phyloP scores from a whole-genome alignment of 1,140 invertebrate species.

The Atopsyche davidsoni region DNA sequence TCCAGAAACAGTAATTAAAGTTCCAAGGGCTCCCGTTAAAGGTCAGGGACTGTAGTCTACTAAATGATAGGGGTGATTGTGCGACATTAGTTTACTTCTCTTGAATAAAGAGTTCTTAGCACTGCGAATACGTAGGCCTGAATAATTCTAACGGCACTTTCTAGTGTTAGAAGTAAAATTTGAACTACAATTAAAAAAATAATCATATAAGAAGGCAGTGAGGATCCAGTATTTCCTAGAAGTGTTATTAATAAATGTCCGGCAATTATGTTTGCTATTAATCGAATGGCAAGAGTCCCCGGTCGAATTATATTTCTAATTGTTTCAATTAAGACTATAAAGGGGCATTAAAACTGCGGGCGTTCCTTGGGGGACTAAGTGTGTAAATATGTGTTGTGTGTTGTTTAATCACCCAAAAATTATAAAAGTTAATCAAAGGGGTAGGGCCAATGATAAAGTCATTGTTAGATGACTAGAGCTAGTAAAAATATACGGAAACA shows the following conservation, averaged over 20 bases:
- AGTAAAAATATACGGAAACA: conserved; percentile 64
- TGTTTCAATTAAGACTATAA: conserved; percentile 54
- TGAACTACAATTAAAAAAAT: conserved; percentile 42
- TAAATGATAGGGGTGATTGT: conserved; percentile 51
- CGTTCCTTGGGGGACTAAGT: conserved; percentile 55
- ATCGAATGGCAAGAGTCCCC: conserved; percentile 54
- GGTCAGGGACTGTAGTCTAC: too few species aligned
- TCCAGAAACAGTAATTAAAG: conserved; percentile 41
- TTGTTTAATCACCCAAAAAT: conserved; percentile 51
- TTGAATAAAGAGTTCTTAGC: conserved; percentile 47
- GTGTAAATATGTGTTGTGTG: conserved; percentile 50
- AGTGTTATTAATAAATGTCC: conserved; percentile 55
- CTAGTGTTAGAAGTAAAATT: conserved; percentile 48
- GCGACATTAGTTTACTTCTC: conserved; percentile 48
- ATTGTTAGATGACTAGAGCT: conserved; percentile 52
- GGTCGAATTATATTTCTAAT: too few species aligned
- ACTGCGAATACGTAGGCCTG: conserved; percentile 52
- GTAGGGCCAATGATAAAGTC: conserved; percentile 49
- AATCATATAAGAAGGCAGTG: conserved; percentile 34
- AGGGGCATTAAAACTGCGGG: conserved; percentile 49
- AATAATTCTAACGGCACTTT: conserved; percentile 48
- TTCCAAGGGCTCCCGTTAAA: conserved; percentile 40
- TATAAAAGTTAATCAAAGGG: conserved; percentile 57
- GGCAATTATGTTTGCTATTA: conserved; percentile 64
- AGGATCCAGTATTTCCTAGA: conserved; percentile 44